Evolutionary conservation across 1,140 invertebrate species (phyloP), one percentile per base, ranked within the genome.

Genomic region (Drosophila suzukii): DNA sequence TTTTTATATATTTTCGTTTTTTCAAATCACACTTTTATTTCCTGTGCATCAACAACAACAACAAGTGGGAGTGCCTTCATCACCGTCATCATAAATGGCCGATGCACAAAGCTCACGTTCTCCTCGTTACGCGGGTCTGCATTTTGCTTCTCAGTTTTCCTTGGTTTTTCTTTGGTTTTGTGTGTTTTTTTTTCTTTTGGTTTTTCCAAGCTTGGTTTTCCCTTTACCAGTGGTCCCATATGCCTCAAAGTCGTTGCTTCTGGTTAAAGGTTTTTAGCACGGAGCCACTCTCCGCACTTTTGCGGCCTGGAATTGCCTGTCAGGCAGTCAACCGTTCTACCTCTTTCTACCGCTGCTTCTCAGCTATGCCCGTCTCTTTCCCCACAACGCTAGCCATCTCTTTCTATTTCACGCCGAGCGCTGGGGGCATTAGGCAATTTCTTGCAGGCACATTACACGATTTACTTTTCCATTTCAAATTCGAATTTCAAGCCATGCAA

Each of bases 371-470:
- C 50, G 38, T 34, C 57, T 38, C 13, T 49, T n/a, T 47, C 30
- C 20, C 7, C 15, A 15, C n/a, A 34, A 3, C 5, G 32, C 32
- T 10, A 51, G 36, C 30, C 46, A 47, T 34, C 60, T 36, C 39
- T 47, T 13, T 17, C 51, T 43, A 51, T 57, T 51, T 44, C 53
- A 47, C 44, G 50, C 60, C 46, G 32, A 57, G 56, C 49, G 62
- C 67, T 61, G 57, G 36, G 36, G 54, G 84, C 79, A 89, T 88
- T 88, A 88, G 84, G 80, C 84, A 84, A 84, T 88, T 88, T 81
- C 84, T 88, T 89, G 83, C 83, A 83, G 83, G 57, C 83, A 67
- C 84, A 89, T 88, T 88, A 88, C 85, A 90, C 84, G 80, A 88
- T 84, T 88, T 90, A 84, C 81, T 83, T 83, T 83, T 77, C 75